Conservation (phyloP, 2,888 invertebrate genomes). For the Rambutsinella grinnellia region DNA sequence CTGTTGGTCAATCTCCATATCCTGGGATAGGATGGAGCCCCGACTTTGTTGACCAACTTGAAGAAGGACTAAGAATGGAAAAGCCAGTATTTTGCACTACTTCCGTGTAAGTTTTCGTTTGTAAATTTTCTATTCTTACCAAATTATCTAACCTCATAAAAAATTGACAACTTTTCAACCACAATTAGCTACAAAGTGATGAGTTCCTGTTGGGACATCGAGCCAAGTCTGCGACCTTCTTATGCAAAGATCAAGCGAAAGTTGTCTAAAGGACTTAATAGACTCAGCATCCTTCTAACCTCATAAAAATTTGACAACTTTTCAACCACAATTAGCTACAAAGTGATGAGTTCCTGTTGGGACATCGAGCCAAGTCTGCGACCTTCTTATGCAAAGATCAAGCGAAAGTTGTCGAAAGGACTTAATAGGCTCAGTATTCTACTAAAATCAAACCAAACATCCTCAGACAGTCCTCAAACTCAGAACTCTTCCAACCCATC, state of each 20-base stretch:
- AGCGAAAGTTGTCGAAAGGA: constrained; percentile 44
- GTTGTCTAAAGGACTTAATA: constrained; percentile 34
- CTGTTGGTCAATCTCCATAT: constrained; percentile 48
- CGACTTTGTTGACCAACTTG: constrained; percentile 42
- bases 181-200: constrained; percentile 47
- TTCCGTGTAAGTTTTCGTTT: constrained; percentile 28
- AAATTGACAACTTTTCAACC: neutral
- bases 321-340: too few relatives aligned
- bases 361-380: constrained; percentile 19
- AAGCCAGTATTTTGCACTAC: constrained; percentile 37
- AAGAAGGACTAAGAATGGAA: constrained; percentile 46
- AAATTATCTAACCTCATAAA: neutral
- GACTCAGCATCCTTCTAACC: neutral
- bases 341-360: constrained; percentile 48
- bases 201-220: constrained; percentile 34
- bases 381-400: constrained; percentile 33
- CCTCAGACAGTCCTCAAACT: neutral
- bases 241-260: constrained; percentile 45
- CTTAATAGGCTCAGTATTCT: constrained; percentile 18
- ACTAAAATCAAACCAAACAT: neutral
- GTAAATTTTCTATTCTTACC: too few relatives aligned
- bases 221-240: constrained; percentile 21
- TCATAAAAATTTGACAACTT: too few relatives aligned
- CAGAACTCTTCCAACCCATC: neutral
- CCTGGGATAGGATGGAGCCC: constrained; percentile 43